phyloP scores from a whole-genome alignment of 2,797 vertebrate species.

The Rhyacichthys aspro region DNA sequence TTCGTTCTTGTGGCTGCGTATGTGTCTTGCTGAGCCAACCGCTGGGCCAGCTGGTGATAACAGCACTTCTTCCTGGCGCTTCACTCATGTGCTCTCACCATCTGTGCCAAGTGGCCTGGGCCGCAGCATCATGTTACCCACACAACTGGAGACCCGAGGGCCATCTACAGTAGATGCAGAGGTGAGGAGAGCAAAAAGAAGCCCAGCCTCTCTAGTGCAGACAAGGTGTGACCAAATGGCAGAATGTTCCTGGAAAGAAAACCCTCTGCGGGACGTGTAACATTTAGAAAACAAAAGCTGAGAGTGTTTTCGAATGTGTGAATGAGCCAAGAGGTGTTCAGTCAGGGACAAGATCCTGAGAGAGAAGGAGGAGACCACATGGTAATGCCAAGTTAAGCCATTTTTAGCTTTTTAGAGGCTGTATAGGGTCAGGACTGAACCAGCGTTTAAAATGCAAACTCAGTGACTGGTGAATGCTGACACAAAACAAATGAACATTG shows the following conservation, averaged over 20 bases:
- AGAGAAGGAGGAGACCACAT: background rate
- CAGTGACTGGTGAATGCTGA: no score
- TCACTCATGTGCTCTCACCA: slow-evolving; percentile 63
- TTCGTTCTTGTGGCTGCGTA: slow-evolving; percentile 68
- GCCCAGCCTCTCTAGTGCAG: slow-evolving; percentile 26
- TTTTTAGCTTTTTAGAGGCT: slow-evolving; percentile 11
- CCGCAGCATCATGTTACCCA: slow-evolving; percentile 63
- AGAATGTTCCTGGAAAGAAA: slow-evolving; percentile 48
- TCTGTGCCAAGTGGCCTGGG: slow-evolving; percentile 67
- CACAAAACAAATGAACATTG: no score
- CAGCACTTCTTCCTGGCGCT: slow-evolving; percentile 70
- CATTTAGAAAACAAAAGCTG: slow-evolving; percentile 50
- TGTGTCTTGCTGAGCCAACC: slow-evolving; percentile 59
- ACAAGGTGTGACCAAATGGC: slow-evolving; percentile 37
- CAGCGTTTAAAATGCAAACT: background rate
- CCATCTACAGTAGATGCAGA: slow-evolving; percentile 24
- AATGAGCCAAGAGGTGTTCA: slow-evolving; percentile 23
- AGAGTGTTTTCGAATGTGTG: slow-evolving; percentile 35
- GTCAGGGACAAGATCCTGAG: slow-evolving; percentile 14
- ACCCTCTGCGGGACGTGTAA: slow-evolving; percentile 38
- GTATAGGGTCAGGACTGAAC: background rate
- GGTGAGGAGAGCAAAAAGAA: slow-evolving; percentile 20
- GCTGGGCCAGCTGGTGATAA: slow-evolving; percentile 73
- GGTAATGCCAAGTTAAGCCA: slow-evolving; percentile 7
- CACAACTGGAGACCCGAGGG: slow-evolving; percentile 63